These are phyloP conservation scores for Eutrigla gurnardus DNA, from an alignment of 2,797 vertebrate species.

Conservation along the genomic window DNA sequence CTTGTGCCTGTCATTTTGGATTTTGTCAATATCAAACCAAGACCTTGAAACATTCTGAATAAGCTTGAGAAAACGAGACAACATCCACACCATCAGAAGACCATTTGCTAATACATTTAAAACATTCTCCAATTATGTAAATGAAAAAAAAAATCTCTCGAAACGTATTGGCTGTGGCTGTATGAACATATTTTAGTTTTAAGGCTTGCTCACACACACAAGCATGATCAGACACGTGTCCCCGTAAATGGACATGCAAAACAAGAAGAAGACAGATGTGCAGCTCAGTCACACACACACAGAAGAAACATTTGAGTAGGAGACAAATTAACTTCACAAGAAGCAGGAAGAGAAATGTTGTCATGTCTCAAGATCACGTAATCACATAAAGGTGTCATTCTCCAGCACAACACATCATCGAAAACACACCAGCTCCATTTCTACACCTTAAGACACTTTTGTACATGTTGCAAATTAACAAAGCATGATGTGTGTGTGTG, in stretches of 20 bases:
- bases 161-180: neutral
- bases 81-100: neutral
- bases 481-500: conserved; percentile 18
- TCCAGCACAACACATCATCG: neutral
- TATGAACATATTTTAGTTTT: neutral
- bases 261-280: conserved; percentile 18
- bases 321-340: conserved; percentile 26
- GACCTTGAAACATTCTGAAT: neutral
- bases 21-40: neutral
- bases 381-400: conserved; percentile 14
- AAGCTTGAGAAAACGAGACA: neutral
- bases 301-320: neutral
- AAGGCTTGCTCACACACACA: neutral
- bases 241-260: conserved; percentile 10
- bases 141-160: neutral
- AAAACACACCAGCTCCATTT: conserved; percentile 18
- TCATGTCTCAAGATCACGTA: neutral
- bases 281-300: conserved; percentile 9
- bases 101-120: neutral
- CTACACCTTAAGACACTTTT: conserved; percentile 27
- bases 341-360: neutral
- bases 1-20: neutral
- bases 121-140: neutral
- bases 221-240: neutral
- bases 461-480: conserved; percentile 56